Conservation (phyloP, 1,140 invertebrate species). For the Drosophila albomicans region DNA sequence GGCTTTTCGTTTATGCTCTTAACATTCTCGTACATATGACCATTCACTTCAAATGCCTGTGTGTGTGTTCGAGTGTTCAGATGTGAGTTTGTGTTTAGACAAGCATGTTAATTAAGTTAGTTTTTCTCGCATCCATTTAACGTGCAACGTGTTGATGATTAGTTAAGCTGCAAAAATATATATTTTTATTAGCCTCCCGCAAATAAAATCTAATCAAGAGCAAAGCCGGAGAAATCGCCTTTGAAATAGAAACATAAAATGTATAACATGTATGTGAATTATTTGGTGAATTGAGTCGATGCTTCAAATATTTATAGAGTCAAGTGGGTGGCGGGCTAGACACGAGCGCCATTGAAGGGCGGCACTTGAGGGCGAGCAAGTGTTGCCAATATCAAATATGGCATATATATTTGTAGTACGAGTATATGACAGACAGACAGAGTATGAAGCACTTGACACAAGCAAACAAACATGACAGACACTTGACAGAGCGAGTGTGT, state of each 20-base stretch:
- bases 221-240: slow-evolving; percentile 15
- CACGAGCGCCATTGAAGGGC: background rate
- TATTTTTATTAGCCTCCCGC: slow-evolving; percentile 32
- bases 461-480: slow-evolving; percentile 76
- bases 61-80: slow-evolving; percentile 17
- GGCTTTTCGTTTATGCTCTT: background rate
- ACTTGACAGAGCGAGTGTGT: slow-evolving; percentile 22
- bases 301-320: slow-evolving; percentile 3
- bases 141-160: slow-evolving; percentile 55
- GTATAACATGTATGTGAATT: slow-evolving; percentile 16
- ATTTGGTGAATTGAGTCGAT: slow-evolving; percentile 15
- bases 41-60: slow-evolving; percentile 20
- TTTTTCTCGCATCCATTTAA: slow-evolving; percentile 52
- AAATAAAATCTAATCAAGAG: slow-evolving; percentile 67
- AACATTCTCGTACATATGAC: background rate
- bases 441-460: slow-evolving; percentile 64
- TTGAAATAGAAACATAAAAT: slow-evolving; percentile 1
- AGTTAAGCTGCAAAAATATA: slow-evolving; percentile 45
- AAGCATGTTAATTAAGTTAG: slow-evolving; percentile 75
- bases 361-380: slow-evolving; percentile 34
- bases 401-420: slow-evolving; percentile 10
- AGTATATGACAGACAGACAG: slow-evolving; percentile 48
- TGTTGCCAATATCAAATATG: slow-evolving; percentile 58
- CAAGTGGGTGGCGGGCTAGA: slow-evolving; percentile 34
- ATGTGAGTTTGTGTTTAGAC: slow-evolving; percentile 46